Percentiles rank a stretch among this genome's conserved stretches.
Evolutionary conservation across 2,888 invertebrate species (phyloP).

Genomic region (Papilio protenor): DNA sequence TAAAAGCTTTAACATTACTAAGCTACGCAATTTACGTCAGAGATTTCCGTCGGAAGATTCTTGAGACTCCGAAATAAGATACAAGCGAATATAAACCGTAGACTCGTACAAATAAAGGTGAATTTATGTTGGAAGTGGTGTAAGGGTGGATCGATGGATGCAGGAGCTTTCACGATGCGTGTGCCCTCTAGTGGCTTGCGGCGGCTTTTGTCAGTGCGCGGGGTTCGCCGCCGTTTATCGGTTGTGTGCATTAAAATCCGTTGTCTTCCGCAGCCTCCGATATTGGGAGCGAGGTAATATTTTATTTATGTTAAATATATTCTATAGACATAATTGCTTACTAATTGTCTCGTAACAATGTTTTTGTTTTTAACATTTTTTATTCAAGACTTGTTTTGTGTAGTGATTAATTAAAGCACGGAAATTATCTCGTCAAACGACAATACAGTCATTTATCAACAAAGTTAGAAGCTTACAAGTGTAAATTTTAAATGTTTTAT

Average conservation of each 20-base stretch:
- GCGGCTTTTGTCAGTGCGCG: constrained; percentile 62
- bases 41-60: constrained; percentile 51
- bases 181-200: constrained; percentile 61
- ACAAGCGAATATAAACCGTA: constrained; percentile 56
- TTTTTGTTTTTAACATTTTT: constrained; percentile 18
- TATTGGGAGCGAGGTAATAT: constrained; percentile 55
- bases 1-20: constrained; percentile 60
- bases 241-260: constrained; percentile 56
- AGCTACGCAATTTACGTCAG: constrained; percentile 59
- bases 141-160: constrained; percentile 76
- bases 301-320: neutral
- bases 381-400: neutral
- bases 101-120: constrained; percentile 51
- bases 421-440: constrained; percentile 30
- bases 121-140: constrained; percentile 47
- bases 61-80: constrained; percentile 40
- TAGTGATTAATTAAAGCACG: constrained; percentile 5
- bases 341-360: neutral
- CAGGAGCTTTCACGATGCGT: constrained; percentile 54
- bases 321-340: neutral
- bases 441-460: constrained; percentile 12
- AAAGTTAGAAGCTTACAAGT: constrained; percentile 4
- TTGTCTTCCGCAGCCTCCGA: constrained; percentile 50
- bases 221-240: constrained; percentile 60
- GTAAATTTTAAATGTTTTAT: neutral